Evolutionary conservation across 2,888 invertebrate genomes (phyloP).

Genomic region (Lasiommata megera): DNA sequence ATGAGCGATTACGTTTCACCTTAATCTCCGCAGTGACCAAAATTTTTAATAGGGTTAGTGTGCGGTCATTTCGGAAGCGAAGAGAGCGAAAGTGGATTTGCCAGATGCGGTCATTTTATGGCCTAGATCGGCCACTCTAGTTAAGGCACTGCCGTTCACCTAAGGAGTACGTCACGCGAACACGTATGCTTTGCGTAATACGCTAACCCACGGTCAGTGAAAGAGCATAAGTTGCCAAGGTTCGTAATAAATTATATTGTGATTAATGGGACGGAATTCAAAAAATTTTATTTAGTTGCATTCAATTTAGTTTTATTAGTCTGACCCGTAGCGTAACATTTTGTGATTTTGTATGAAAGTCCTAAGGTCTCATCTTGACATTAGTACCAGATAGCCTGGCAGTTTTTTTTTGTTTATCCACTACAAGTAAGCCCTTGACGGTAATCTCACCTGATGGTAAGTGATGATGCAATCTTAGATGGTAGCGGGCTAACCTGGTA

Average conservation of each 20-base stretch:
- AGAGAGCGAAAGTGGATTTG: slow-evolving; percentile 64
- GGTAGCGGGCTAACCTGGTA: too few species aligned
- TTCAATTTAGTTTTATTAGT: neutral
- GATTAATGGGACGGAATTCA: slow-evolving; percentile 5
- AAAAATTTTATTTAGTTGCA: neutral
- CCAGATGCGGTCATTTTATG: slow-evolving; percentile 45
- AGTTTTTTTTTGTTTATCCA: too few species aligned
- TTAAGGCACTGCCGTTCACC: slow-evolving; percentile 36
- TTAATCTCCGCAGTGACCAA: slow-evolving; percentile 9
- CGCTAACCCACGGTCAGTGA: slow-evolving; percentile 25
- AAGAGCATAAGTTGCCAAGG: slow-evolving; percentile 22
- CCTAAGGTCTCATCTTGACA: too few species aligned
- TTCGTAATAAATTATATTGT: slow-evolving; percentile 13
- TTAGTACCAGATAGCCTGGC: too few species aligned
- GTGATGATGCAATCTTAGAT: too few species aligned
- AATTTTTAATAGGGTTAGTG: slow-evolving; percentile 40
- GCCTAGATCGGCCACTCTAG: slow-evolving; percentile 36
- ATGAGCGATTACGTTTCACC: neutral
- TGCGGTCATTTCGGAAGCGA: slow-evolving; percentile 46
- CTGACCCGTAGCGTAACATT: neutral
- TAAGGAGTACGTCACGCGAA: slow-evolving; percentile 28
- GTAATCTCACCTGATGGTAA: too few species aligned
- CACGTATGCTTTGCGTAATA: slow-evolving; percentile 33
- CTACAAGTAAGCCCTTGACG: too few species aligned
- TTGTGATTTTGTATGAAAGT: too few species aligned